Conservation (phyloP, 2,888 invertebrate genomes). For the Pammene fasciana region DNA sequence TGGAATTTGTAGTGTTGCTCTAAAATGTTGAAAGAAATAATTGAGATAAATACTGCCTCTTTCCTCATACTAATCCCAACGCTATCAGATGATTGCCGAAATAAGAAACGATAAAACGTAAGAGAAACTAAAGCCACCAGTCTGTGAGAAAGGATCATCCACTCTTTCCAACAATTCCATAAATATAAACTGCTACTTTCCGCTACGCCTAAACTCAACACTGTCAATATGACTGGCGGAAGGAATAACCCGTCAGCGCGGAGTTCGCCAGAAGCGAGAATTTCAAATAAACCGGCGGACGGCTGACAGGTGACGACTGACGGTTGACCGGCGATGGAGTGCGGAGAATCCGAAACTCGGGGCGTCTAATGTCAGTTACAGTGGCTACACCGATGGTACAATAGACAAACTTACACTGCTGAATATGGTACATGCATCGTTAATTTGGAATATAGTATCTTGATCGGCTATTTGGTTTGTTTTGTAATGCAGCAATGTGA, state of each 20-base stretch:
- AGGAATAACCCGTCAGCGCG: constrained; percentile 36
- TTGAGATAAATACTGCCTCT: too few species aligned
- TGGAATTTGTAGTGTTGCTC: too few species aligned
- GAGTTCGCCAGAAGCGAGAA: constrained; percentile 29
- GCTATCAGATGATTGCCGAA: too few species aligned
- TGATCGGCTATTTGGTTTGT: neutral
- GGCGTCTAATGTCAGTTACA: constrained; percentile 1
- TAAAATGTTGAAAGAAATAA: too few species aligned
- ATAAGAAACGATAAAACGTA: neutral
- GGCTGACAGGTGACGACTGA: constrained; percentile 31
- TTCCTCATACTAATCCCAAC: too few species aligned
- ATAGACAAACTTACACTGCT: neutral
- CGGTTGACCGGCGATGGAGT: constrained; percentile 9
- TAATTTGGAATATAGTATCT: neutral
- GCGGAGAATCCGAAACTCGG: neutral
- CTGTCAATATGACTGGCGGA: constrained; percentile 38
- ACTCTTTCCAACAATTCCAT: neutral
- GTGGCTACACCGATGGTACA: neutral
- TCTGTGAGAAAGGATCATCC: neutral
- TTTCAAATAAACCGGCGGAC: constrained; percentile 30
- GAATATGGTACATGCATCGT: neutral
- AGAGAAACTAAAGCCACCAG: neutral
- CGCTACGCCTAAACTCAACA: constrained; percentile 22
- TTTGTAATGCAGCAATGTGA: neutral
- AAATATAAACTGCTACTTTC: constrained; percentile 2